phyloP scores from a whole-genome alignment of 2,113 vertebrate species.

The Agapornis roseicollis region DNA sequence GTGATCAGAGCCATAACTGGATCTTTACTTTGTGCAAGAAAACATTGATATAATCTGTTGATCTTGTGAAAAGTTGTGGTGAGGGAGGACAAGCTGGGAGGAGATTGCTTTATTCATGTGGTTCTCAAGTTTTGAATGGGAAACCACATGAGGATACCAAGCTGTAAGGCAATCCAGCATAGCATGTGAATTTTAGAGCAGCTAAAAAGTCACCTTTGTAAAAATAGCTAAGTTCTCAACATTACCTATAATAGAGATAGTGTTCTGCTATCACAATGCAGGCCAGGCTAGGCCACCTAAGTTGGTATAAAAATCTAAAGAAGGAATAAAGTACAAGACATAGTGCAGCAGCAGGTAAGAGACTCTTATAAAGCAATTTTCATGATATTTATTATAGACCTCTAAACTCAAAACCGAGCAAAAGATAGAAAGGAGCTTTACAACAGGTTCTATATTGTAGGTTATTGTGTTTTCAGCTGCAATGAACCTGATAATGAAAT shows the following conservation, averaged over 20 bases:
- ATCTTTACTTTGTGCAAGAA: neutral
- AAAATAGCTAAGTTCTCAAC: conserved; percentile 20
- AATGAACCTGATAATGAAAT: conserved; percentile 66
- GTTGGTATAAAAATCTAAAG: conserved; percentile 20
- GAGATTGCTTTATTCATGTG: neutral
- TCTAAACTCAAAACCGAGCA: conserved; percentile 43
- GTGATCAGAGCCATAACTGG: neutral
- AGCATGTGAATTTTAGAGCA: neutral
- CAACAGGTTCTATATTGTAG: conserved; percentile 35
- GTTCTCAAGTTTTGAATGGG: conserved; percentile 25
- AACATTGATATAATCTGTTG: neutral
- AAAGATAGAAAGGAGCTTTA: conserved; percentile 40
- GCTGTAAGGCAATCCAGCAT: neutral
- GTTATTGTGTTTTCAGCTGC: conserved; percentile 59
- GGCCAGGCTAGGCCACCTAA: conserved; percentile 13
- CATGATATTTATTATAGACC: conserved; percentile 38
- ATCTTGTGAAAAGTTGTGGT: neutral
- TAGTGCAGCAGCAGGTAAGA: conserved; percentile 42
- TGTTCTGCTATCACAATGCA: conserved; percentile 9
- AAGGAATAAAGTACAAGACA: conserved; percentile 27
- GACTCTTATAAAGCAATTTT: conserved; percentile 52
- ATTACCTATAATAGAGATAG: neutral
- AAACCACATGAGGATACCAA: conserved; percentile 33
- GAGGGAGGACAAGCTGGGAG: neutral
- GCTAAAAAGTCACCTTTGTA: neutral